These are phyloP conservation scores for Hypsibius dujardini DNA, from an alignment of 1,140 invertebrate species.

Conservation along the genomic window DNA sequence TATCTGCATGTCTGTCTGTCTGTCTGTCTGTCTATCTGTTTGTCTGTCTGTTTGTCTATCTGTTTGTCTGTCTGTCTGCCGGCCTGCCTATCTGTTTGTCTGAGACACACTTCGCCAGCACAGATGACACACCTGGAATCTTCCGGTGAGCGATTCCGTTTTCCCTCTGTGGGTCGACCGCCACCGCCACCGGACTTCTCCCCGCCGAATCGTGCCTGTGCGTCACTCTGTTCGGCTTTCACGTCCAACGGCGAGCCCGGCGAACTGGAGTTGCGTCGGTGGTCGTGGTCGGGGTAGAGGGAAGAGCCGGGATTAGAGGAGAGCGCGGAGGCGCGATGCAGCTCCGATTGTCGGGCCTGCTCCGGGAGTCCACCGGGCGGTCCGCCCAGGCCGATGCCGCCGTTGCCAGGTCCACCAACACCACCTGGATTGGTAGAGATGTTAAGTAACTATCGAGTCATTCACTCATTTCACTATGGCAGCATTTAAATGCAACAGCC, in stretches of 20 bases:
- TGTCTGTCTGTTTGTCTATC: too few species aligned
- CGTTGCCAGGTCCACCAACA: too few species aligned
- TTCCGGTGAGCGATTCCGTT: constrained; percentile 19
- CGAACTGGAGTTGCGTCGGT: neutral
- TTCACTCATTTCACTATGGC: too few species aligned
- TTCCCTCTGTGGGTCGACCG: neutral
- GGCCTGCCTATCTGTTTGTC: too few species aligned
- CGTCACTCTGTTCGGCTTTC: neutral
- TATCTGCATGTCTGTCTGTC: too few species aligned
- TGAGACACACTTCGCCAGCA: too few species aligned
- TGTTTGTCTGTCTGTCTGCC: too few species aligned
- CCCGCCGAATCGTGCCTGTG: constrained; percentile 17
- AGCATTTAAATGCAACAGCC: too few species aligned
- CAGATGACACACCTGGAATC: constrained; percentile 15
- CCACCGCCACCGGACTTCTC: constrained; percentile 8
- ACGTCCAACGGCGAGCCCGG: neutral
- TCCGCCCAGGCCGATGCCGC: too few species aligned
- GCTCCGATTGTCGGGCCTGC: neutral
- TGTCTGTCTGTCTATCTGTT: too few species aligned
- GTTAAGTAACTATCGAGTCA: too few species aligned
- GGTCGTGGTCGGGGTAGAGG: neutral
- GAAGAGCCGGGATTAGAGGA: constrained; percentile 18
- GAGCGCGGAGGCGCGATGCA: constrained; percentile 2
- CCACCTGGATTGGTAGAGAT: too few species aligned
- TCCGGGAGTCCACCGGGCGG: constrained; percentile 24